These are phyloP conservation scores for Anarrhichthys ocellatus DNA, from an alignment of 2,113 vertebrate species.

Conservation along the genomic window DNA sequence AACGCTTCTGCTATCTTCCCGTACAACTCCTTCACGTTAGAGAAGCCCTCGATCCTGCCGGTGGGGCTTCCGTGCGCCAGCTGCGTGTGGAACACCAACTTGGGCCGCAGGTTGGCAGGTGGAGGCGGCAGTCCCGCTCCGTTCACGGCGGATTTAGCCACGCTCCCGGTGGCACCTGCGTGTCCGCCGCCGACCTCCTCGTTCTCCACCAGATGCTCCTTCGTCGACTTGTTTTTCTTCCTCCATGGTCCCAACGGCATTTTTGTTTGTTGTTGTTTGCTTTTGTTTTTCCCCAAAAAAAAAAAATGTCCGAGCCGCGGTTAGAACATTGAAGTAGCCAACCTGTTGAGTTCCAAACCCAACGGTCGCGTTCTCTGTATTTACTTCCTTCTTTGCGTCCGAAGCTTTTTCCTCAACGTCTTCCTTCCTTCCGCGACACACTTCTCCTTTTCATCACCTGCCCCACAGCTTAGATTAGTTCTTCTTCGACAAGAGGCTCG, in stretches of 20 bases:
- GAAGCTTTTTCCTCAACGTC: not conserved
- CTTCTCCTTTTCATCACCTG: slow-evolving; percentile 49
- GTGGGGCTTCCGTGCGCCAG: slow-evolving; percentile 94
- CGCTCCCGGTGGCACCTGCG: slow-evolving; percentile 54
- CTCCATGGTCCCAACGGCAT: slow-evolving; percentile 91
- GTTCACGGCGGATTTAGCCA: slow-evolving; percentile 59
- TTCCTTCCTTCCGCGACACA: slow-evolving; percentile 24
- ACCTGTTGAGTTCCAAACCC: slow-evolving; percentile 69
- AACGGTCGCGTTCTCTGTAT: slow-evolving; percentile 35
- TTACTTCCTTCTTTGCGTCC: slow-evolving; percentile 61
- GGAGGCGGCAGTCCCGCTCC: slow-evolving; percentile 75
- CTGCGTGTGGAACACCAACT: slow-evolving; percentile 91
- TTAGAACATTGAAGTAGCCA: slow-evolving; percentile 74
- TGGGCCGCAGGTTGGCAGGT: slow-evolving; percentile 79
- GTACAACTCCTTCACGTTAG: slow-evolving; percentile 91
- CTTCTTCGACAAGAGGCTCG: slow-evolving; percentile 44
- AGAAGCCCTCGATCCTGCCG: slow-evolving; percentile 90
- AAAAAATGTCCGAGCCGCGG: slow-evolving; percentile 47
- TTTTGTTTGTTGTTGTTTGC: slow-evolving; percentile 35
- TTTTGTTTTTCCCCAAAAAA: not conserved
- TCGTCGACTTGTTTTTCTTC: slow-evolving; percentile 86
- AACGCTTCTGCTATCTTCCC: slow-evolving; percentile 87
- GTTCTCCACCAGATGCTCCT: slow-evolving; percentile 88
- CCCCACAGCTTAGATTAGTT: not conserved
- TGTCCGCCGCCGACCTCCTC: slow-evolving; percentile 83